Conservation (phyloP, 2,888 invertebrate species). For the Heteromyza rotundicornis region DNA sequence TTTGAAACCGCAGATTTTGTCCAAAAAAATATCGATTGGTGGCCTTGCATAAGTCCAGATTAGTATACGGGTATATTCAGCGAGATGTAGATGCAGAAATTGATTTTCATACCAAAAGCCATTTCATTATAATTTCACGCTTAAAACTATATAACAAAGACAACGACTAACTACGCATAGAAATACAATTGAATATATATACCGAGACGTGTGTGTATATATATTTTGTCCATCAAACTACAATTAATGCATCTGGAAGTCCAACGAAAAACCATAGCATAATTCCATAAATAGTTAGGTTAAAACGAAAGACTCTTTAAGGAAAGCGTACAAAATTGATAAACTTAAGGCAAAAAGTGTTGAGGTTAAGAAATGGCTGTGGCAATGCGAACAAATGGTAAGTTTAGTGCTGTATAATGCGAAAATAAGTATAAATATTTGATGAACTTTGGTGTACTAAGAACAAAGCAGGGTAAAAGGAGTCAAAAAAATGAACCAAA, state of each 20-base stretch:
- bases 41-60: constrained; percentile 56
- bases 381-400: constrained; percentile 39
- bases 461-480: too few species aligned
- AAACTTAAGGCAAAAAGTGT: too few species aligned
- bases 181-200: too few species aligned
- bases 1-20: too few species aligned
- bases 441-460: too few species aligned
- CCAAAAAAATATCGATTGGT: constrained; percentile 52
- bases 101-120: neutral
- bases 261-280: too few species aligned
- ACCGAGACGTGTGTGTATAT: neutral
- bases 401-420: constrained; percentile 19
- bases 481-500: too few species aligned
- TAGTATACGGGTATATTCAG: constrained; percentile 20
- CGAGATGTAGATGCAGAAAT: neutral
- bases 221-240: neutral
- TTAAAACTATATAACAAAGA: constrained; percentile 17
- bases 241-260: neutral
- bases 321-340: too few species aligned
- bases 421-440: too few species aligned
- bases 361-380: constrained; percentile 29
- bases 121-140: too few species aligned
- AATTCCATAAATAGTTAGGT: too few species aligned
- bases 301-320: too few species aligned
- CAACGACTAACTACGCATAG: neutral